phyloP scores from a whole-genome alignment of 2,888 invertebrate species.

The Campopleginae sp. region DNA sequence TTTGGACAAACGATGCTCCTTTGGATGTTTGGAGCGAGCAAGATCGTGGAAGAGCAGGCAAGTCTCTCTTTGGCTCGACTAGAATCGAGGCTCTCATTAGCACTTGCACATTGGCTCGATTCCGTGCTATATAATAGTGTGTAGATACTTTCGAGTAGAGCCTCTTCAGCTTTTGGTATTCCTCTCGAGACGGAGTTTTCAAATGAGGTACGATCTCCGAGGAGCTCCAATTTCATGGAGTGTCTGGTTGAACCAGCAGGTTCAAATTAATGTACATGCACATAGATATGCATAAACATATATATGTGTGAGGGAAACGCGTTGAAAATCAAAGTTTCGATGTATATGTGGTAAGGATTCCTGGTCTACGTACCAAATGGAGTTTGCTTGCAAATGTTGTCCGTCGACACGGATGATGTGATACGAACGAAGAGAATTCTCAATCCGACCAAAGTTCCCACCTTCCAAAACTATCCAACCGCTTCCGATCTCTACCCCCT shows the following conservation, averaged over 20 bases:
- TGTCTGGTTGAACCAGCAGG: constrained; percentile 36
- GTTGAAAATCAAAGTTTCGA: constrained; percentile 46
- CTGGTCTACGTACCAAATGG: constrained; percentile 21
- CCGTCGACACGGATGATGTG: constrained; percentile 57
- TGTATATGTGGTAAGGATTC: constrained; percentile 40
- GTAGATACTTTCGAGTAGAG: constrained; percentile 36
- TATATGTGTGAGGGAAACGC: constrained; percentile 11
- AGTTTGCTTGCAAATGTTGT: constrained; percentile 64
- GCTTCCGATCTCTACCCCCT: not conserved
- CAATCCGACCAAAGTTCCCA: constrained; percentile 47
- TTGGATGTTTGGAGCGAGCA: not conserved
- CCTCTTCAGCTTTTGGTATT: constrained; percentile 51
- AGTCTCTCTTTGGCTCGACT: constrained; percentile 21
- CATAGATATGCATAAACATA: constrained; percentile 3
- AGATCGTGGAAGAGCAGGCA: not conserved
- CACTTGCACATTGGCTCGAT: constrained; percentile 42
- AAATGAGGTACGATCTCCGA: constrained; percentile 48
- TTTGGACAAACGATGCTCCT: not conserved
- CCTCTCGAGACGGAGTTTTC: constrained; percentile 56
- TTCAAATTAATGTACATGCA: not conserved
- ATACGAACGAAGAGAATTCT: constrained; percentile 35
- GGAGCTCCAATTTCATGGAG: constrained; percentile 55
- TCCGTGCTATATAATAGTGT: constrained; percentile 32
- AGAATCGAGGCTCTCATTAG: constrained; percentile 54
- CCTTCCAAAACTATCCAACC: constrained; percentile 15